Evolutionary conservation across 2,888 invertebrate species (phyloP), one percentile per base, ranked within the genome.

Genomic region (Nymphalis urticae): DNA sequence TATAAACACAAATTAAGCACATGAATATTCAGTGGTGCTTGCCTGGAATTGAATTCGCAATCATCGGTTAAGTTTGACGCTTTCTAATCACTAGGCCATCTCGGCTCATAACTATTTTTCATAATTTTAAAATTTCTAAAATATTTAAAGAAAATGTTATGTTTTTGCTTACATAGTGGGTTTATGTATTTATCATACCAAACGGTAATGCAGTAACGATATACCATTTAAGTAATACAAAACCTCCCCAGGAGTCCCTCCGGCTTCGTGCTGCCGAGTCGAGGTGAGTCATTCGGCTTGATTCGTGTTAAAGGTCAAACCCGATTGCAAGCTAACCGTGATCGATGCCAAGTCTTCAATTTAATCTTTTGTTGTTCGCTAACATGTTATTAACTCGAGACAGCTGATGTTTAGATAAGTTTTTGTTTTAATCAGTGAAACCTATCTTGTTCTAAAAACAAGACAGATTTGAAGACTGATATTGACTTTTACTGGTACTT

Each of bases 281-380:
- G 50, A 59, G 50, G 19, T 63, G 50, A 51, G 19, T 48, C 62
- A 61, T 19, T 48, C 61, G 53, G 53, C 51, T 48, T 13, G 54
- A 62, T 27, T 27, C 48, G 24, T n/a, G 63, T 51, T 42, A 58
- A 48, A 54, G 64, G 61, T 65, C 48, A 65, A 32, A 24, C 53
- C 27, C 51, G 54, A 54, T 68, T 58, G n/a, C 48, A n/a, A 5
- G 36, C 59, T 19, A 54, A n/a, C 21, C 47, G 59, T 59, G 51
- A 65, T 65, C 65, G 65, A 60, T 60, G 27, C 47, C 50, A 21
- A 56, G 17, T 32, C 32, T 17, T 56, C 32, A 27, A 61, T 48
- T 62, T 51, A 51, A 42, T 63, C 51, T 63, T 63, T 63, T 53
- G 21, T 62, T 42, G 21, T 51, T 36, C 19, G 10, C 42, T 56